Conservation (phyloP, 2,888 invertebrate genomes). For the Mamestra brassicae region DNA sequence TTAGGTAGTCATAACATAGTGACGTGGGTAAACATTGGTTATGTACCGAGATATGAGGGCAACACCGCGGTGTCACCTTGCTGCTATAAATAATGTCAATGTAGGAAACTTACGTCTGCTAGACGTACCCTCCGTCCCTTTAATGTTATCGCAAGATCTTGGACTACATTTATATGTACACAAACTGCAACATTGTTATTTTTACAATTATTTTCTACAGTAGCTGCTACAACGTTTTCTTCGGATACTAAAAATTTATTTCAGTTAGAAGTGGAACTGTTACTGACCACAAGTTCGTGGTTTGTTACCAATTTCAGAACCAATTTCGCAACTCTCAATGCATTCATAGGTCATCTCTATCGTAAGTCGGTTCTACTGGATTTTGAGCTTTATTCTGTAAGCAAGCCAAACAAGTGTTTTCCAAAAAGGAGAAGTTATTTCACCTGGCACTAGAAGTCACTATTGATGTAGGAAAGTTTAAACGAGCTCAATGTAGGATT, state of each 20-base stretch:
- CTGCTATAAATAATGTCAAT: conserved; percentile 53
- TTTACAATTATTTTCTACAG: conserved; percentile 1
- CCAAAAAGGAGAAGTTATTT: neutral
- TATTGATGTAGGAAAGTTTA: neutral
- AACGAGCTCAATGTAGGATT: neutral
- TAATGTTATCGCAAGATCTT: conserved; percentile 16
- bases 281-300: conserved; percentile 15
- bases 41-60: conserved; percentile 41
- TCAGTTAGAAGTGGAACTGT: conserved; percentile 18
- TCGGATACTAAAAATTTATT: conserved; percentile 10
- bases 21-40: conserved; percentile 43
- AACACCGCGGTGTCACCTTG: conserved; percentile 60
- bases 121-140: neutral
- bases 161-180: conserved; percentile 22
- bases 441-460: neutral
- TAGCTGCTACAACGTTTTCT: neutral
- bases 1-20: conserved; percentile 39
- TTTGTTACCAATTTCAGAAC: conserved; percentile 10
- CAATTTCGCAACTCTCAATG: conserved; percentile 13
- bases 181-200: conserved; percentile 17
- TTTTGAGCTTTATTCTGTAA: conserved; percentile 6
- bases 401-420: neutral
- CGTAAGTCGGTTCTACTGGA: neutral
- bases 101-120: conserved; percentile 30
- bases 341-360: conserved; percentile 15